Percentiles rank a stretch among this genome's conserved stretches.
These are phyloP conservation scores for Poicephalus gulielmi DNA, from an alignment of 2,113 vertebrate species.

Conservation along the genomic window DNA sequence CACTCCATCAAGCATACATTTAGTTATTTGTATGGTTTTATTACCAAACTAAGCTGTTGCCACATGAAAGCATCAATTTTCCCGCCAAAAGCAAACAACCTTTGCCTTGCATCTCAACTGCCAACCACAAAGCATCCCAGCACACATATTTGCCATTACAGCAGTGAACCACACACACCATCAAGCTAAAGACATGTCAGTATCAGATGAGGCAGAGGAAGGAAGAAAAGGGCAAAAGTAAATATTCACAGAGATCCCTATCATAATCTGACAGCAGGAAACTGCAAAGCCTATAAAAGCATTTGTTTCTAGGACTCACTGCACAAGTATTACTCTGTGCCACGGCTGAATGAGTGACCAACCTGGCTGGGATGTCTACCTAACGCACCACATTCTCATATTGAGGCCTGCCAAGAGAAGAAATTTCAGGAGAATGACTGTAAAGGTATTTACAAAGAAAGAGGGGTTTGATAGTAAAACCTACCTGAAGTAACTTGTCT, in stretches of 20 bases:
- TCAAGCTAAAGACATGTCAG: conserved; percentile 26
- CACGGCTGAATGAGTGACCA: conserved; percentile 36
- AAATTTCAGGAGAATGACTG: conserved; percentile 51
- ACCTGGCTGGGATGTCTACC: conserved; percentile 52
- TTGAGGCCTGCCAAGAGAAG: conserved; percentile 33
- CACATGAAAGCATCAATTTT: conserved; percentile 24
- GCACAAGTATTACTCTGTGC: conserved; percentile 77
- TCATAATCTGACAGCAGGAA: conserved; percentile 72
- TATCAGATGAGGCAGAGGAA: conserved; percentile 38
- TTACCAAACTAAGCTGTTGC: neutral
- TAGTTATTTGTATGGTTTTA: neutral
- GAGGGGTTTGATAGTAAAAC: conserved; percentile 19
- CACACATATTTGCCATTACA: neutral
- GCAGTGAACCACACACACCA: neutral
- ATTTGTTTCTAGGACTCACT: conserved; percentile 75
- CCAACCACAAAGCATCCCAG: neutral
- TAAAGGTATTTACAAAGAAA: conserved; percentile 66
- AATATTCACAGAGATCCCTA: conserved; percentile 75
- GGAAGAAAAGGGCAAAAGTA: conserved; percentile 59
- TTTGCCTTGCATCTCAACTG: conserved; percentile 5
- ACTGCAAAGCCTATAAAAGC: conserved; percentile 62
- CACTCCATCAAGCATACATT: conserved; percentile 4
- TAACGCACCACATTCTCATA: conserved; percentile 61
- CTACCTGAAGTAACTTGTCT: conserved; percentile 73
- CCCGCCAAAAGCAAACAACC: conserved; percentile 3